Evolutionary conservation across 2,888 invertebrate genomes (phyloP).

Genomic region (Boloria selene): DNA sequence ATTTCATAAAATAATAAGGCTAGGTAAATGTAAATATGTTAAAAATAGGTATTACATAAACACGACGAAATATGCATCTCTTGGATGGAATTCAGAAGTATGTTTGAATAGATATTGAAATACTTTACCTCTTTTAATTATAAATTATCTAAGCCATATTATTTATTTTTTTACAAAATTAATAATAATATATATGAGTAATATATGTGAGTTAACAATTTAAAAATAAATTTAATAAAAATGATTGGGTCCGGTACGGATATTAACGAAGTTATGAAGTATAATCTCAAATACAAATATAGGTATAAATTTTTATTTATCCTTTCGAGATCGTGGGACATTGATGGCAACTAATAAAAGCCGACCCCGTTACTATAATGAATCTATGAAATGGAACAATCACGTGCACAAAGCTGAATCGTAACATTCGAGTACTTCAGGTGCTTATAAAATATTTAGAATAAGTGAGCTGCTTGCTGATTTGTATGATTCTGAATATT

Average conservation of each 20-base stretch:
- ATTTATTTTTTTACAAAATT: too few relatives aligned
- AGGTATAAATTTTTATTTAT: slow-evolving; percentile 20
- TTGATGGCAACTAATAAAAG: slow-evolving; percentile 31
- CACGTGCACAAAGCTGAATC: slow-evolving; percentile 34
- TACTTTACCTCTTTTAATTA: too few relatives aligned
- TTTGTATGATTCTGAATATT: slow-evolving; percentile 4
- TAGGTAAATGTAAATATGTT: neutral
- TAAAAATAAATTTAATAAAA: too few relatives aligned
- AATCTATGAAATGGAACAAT: slow-evolving; percentile 34
- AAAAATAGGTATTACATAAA: slow-evolving; percentile 12
- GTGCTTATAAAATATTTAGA: slow-evolving; percentile 28
- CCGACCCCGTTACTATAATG: slow-evolving; percentile 34
- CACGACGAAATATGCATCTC: slow-evolving; percentile 19
- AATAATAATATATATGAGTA: too few relatives aligned
- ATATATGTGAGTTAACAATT: too few relatives aligned
- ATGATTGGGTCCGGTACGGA: too few relatives aligned
- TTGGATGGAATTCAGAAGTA: neutral
- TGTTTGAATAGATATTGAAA: too few relatives aligned
- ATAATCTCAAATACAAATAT: slow-evolving; percentile 1
- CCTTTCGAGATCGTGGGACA: neutral
- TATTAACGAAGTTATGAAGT: too few relatives aligned
- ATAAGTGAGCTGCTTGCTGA: slow-evolving; percentile 6
- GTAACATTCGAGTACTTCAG: slow-evolving; percentile 25
- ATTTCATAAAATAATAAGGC: neutral
- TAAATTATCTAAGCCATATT: too few relatives aligned